These are phyloP conservation scores for Palythoa caribaeorum DNA, from an alignment of 92 coral and sea anemone genomes.

Conservation along the genomic window DNA sequence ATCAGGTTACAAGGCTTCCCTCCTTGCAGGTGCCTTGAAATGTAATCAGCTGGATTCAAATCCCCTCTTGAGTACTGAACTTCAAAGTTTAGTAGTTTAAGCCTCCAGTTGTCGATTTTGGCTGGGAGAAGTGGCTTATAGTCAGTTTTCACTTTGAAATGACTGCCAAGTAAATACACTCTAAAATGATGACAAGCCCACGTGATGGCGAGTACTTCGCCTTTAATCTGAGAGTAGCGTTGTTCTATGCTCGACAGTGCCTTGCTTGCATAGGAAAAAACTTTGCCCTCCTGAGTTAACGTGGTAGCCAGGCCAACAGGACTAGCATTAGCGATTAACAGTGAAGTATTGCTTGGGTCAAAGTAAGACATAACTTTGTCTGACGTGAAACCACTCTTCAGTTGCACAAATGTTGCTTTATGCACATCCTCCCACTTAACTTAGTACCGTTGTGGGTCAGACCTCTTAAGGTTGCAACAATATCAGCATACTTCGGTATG, in stretches of 20 bases:
- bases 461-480: background rate
- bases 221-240: conserved; percentile 56
- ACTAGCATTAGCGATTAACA: background rate
- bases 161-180: conserved; percentile 28
- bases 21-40: conserved; percentile 57
- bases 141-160: conserved; percentile 15
- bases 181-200: conserved; percentile 54
- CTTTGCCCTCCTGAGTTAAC: background rate
- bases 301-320: background rate
- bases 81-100: conserved; percentile 20
- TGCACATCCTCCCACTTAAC: background rate
- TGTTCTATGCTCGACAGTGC: conserved; percentile 51
- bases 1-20: conserved; percentile 47
- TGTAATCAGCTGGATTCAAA: conserved; percentile 50
- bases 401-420: background rate
- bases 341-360: background rate
- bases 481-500: conserved; percentile 8
- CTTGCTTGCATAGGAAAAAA: conserved; percentile 46
- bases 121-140: conserved; percentile 27
- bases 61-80: conserved; percentile 24
- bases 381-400: background rate
- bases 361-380: background rate
- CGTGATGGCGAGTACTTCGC: conserved; percentile 48
- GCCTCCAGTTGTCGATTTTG: conserved; percentile 26
- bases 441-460: too few relatives aligned